phyloP scores from a whole-genome alignment of 2,888 invertebrate genomes.

The Dryomyza anilis region DNA sequence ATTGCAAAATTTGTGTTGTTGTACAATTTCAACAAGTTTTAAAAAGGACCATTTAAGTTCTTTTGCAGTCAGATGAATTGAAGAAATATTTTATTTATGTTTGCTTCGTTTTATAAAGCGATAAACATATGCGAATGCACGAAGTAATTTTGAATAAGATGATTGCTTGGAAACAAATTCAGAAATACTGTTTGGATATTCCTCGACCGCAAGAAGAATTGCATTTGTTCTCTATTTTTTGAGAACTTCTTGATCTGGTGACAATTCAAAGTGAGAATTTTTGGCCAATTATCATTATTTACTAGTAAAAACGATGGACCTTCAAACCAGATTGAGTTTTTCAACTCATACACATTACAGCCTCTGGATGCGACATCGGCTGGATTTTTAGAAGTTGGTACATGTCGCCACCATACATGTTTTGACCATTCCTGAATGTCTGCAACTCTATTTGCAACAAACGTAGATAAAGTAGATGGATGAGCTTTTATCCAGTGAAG shows the following conservation, averaged over 20 bases:
- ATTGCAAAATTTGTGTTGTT: neutral
- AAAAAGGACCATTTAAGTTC: neutral
- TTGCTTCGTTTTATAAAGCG: neutral
- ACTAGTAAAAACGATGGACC: no score
- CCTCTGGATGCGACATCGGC: no score
- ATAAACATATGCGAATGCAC: neutral
- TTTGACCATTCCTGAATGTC: neutral
- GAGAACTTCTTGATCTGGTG: neutral
- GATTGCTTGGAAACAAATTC: neutral
- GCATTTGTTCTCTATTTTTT: neutral
- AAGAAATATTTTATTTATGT: neutral
- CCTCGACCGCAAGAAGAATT: neutral
- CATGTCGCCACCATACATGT: neutral
- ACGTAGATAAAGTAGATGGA: neutral
- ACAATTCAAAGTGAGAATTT: no score
- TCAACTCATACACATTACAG: no score
- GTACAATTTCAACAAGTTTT: neutral
- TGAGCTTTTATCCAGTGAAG: slow-evolving; percentile 2
- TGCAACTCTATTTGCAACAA: slow-evolving; percentile 12
- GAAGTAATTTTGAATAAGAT: neutral
- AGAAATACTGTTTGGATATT: neutral
- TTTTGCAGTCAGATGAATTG: neutral
- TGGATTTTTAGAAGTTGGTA: slow-evolving; percentile 4
- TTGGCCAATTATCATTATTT: no score
- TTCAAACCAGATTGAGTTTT: no score